Percentiles rank a stretch among this genome's conserved stretches.
phyloP scores from a whole-genome alignment of 2,113 vertebrate species.

The Thunnus maccoyii region DNA sequence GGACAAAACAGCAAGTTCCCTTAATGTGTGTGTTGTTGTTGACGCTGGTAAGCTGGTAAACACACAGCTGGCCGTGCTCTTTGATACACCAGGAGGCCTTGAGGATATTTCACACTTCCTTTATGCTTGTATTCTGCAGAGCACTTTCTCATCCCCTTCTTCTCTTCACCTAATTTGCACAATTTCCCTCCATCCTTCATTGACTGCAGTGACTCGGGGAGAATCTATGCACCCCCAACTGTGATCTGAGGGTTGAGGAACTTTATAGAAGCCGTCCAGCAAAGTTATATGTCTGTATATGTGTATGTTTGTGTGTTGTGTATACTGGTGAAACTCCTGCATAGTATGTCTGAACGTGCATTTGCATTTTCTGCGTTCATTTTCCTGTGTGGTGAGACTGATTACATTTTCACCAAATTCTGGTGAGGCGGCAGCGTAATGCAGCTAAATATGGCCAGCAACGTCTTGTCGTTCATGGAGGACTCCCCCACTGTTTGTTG shows the following conservation, averaged over 20 bases:
- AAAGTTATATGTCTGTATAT: conserved; percentile 58
- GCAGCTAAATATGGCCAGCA: conserved; percentile 52
- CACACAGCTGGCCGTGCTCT: conserved; percentile 57
- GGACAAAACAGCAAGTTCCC: too few species aligned
- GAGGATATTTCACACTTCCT: conserved; percentile 61
- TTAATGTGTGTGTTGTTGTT: conserved; percentile 16
- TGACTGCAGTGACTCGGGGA: conserved; percentile 52
- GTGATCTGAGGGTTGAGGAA: conserved; percentile 72
- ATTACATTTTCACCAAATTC: conserved; percentile 57
- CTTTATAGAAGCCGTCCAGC: conserved; percentile 51
- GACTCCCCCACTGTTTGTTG: conserved; percentile 79
- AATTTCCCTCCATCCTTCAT: conserved; percentile 64
- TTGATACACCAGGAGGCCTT: conserved; percentile 68
- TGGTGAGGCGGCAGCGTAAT: conserved; percentile 48
- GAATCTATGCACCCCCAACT: conserved; percentile 68
- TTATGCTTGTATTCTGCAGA: conserved; percentile 45
- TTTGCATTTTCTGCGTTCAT: conserved; percentile 35
- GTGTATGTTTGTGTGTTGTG: conserved; percentile 30
- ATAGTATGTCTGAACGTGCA: conserved; percentile 3
- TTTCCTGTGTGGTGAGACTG: conserved; percentile 34
- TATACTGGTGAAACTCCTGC: conserved; percentile 5
- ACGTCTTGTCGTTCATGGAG: conserved; percentile 50
- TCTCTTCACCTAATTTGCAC: conserved; percentile 68
- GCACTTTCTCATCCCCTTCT: conserved; percentile 52
- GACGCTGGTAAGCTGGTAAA: conserved; percentile 53